Conservation (phyloP, 2,888 invertebrate genomes). For the Scaptomyza parva region DNA sequence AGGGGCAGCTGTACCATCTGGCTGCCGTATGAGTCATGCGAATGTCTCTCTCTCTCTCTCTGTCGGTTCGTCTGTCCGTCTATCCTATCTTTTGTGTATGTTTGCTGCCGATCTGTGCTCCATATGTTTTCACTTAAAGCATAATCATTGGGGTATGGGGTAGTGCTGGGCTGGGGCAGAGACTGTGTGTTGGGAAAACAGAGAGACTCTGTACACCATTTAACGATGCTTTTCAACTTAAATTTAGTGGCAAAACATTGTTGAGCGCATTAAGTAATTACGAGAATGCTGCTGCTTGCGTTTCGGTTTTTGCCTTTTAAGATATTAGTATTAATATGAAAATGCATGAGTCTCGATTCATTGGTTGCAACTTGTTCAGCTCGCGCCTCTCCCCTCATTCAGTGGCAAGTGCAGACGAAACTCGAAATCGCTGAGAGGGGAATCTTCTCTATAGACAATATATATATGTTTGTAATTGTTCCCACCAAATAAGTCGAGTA, state of each 20-base stretch:
- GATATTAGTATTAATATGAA: slow-evolving; percentile 31
- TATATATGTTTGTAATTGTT: slow-evolving; percentile 34
- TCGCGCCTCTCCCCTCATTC: neutral
- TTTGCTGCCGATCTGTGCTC: slow-evolving; percentile 48
- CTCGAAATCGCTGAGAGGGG: slow-evolving; percentile 13
- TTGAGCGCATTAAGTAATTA: slow-evolving; percentile 69
- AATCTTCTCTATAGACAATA: neutral
- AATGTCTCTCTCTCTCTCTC: slow-evolving; percentile 30
- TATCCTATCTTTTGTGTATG: neutral
- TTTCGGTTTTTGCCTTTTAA: slow-evolving; percentile 6
- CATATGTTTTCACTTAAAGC: slow-evolving; percentile 69
- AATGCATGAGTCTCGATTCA: slow-evolving; percentile 48
- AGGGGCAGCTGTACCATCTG: slow-evolving; percentile 57
- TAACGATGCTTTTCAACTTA: slow-evolving; percentile 67
- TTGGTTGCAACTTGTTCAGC: slow-evolving; percentile 42
- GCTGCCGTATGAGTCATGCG: slow-evolving; percentile 59
- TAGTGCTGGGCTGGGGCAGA: slow-evolving; percentile 2
- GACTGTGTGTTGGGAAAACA: slow-evolving; percentile 10
- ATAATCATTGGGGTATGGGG: slow-evolving; percentile 37
- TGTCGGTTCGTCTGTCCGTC: slow-evolving; percentile 4
- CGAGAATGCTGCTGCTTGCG: slow-evolving; percentile 51
- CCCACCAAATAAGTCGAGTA: slow-evolving; percentile 40
- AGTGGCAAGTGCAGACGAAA: slow-evolving; percentile 26
- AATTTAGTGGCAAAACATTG: slow-evolving; percentile 69
- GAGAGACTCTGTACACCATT: slow-evolving; percentile 33